phyloP scores from a whole-genome alignment of 1,140 invertebrate genomes.

The Chionoecetes opilio region DNA sequence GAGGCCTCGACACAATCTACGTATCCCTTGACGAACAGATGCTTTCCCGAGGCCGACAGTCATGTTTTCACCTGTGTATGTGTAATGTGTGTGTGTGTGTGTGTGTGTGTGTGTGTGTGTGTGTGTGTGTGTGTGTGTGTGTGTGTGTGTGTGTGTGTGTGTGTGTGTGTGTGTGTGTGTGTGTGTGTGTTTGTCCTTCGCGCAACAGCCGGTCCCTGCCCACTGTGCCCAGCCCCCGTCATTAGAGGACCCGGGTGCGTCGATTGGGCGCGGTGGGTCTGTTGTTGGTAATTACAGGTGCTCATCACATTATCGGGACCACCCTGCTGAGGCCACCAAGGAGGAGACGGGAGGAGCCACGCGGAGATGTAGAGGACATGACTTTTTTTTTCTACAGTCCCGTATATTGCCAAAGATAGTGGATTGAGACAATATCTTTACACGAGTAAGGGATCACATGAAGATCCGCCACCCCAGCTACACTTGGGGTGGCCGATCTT shows the following conservation, averaged over 20 bases:
- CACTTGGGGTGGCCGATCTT: too few relatives aligned
- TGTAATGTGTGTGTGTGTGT: background rate
- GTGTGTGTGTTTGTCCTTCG: too few relatives aligned
- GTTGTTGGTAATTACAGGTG: conserved; percentile 3
- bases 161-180: too few relatives aligned
- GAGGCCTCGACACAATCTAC: too few relatives aligned
- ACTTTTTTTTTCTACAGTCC: too few relatives aligned
- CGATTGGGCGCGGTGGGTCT: background rate
- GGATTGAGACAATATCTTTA: too few relatives aligned
- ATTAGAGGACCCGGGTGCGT: background rate
- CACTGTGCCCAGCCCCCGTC: background rate
- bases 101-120: conserved; percentile 27
- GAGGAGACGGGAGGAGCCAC: background rate
- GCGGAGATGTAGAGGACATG: background rate
- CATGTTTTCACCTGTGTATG: background rate
- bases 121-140: background rate
- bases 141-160: too few relatives aligned
- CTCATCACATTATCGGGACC: conserved; percentile 6
- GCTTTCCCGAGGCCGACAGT: too few relatives aligned
- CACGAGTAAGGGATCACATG: too few relatives aligned
- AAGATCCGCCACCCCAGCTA: too few relatives aligned
- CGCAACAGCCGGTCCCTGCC: background rate
- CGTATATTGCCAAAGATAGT: too few relatives aligned
- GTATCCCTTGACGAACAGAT: too few relatives aligned
- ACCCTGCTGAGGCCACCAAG: background rate